Evolutionary conservation across 2,797 vertebrate genomes (phyloP).

Genomic region (Pagetopsis macropterus): DNA sequence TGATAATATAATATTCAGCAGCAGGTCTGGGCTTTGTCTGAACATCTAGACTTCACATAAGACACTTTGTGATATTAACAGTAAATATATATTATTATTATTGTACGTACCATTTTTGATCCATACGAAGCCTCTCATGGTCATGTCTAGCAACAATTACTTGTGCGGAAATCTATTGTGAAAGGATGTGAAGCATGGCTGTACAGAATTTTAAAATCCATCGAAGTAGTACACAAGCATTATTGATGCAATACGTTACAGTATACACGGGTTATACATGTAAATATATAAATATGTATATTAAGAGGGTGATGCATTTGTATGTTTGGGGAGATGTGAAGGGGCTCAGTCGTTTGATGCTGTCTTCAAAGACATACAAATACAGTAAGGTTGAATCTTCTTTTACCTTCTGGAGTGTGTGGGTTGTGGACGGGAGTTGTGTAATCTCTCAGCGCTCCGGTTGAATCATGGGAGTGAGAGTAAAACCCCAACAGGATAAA

Average conservation of each 20-base stretch:
- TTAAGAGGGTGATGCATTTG: no score
- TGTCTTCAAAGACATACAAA: background rate
- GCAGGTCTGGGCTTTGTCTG: no score
- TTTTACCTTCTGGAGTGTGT: background rate
- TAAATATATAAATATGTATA: no score
- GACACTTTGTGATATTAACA: background rate
- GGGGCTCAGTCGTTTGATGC: background rate
- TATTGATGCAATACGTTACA: no score
- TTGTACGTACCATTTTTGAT: no score
- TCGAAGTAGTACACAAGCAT: no score
- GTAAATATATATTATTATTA: no score
- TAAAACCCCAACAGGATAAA: background rate
- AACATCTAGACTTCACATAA: no score
- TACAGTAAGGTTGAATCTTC: background rate
- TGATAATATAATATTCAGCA: background rate
- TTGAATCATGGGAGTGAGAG: conserved; percentile 7
- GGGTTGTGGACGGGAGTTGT: background rate
- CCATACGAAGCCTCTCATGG: background rate
- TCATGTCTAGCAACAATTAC: background rate
- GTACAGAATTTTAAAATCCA: no score
- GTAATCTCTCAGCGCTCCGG: background rate
- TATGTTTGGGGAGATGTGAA: background rate
- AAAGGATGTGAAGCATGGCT: background rate
- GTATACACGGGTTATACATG: no score
- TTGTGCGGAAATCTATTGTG: background rate